Base-by-base conservation (phyloP, 2,888 invertebrate species). In the Netelia fuscicornis region DNA sequence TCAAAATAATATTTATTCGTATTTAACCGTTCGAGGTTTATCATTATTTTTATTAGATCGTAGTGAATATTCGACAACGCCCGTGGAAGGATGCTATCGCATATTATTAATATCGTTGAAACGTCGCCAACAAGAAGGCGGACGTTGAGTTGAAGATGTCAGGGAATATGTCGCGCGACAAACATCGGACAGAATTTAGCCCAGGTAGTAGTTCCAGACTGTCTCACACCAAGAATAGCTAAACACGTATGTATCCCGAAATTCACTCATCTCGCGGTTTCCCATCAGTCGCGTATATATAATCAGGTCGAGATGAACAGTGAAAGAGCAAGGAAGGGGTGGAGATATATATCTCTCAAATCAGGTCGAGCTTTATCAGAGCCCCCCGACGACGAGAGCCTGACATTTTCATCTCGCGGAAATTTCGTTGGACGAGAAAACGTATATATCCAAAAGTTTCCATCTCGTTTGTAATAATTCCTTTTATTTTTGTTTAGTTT, bases 221-320 rank as follows among this genome's bases (percentile, higher is more conserved):
- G 76, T 72, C 81, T 62, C 72, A 77, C 62, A 70, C 48, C 52
- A 23, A 11, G 70, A 80, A 83, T 80, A 20, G 79, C 65, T 76
- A 80, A 83, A 83, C 70, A 64, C 75, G 48, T 58, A 62, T 64
- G 48, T 79, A 42, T 74, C 52, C 52, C 65, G 58, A 70, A 80
- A 71, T 84, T 80, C 83, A 75, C 64, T 79, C 60, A 23, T 70
- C 71, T 64, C 76, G 79, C 58, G 65, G 70, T 83, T 71, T 48
- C 48, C 54, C 17, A 37, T n/a, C 20, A 42, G 13, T 48, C 25
- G 25, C 23, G 20, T 70, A 68, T 67, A 81, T 75, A 76, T 70
- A 65, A 76, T 23, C 62, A 17, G 58, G 13, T 11, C 23, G 56
- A 44, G 62, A 60, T 37, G 37, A 37, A 37, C n/a, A 54, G 54